phyloP scores from a whole-genome alignment of 2,888 invertebrate species.

The Trachelus stipa region DNA sequence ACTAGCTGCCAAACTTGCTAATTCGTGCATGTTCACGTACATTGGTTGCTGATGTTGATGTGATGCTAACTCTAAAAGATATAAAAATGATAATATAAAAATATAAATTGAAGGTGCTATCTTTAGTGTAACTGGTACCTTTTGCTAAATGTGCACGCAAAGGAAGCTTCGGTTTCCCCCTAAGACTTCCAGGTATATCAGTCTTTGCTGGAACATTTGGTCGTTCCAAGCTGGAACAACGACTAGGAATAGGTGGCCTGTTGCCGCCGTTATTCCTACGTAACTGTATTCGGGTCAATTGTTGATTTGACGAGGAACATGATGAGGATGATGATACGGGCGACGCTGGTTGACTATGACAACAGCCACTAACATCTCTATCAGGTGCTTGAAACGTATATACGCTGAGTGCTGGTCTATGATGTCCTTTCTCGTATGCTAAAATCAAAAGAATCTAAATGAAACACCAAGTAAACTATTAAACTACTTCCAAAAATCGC shows the following conservation, averaged over 20 bases:
- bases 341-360: constrained; percentile 68
- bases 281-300: constrained; percentile 54
- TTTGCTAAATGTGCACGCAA: constrained; percentile 83
- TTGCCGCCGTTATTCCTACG: constrained; percentile 58
- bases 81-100: constrained; percentile 14
- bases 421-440: constrained; percentile 89
- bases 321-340: constrained; percentile 62
- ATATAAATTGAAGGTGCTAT: neutral
- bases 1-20: constrained; percentile 84
- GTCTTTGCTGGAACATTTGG: constrained; percentile 72
- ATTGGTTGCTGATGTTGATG: constrained; percentile 72
- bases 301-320: constrained; percentile 55
- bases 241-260: constrained; percentile 62
- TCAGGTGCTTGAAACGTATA: constrained; percentile 89
- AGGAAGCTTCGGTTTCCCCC: constrained; percentile 61
- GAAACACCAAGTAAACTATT: neutral
- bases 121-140: constrained; percentile 50
- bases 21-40: constrained; percentile 93
- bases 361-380: constrained; percentile 56
- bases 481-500: neutral
- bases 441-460: constrained; percentile 38
- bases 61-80: constrained; percentile 51
- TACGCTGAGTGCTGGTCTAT: constrained; percentile 85
- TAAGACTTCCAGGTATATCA: constrained; percentile 53
- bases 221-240: constrained; percentile 87